Base-by-base conservation (phyloP, 2,797 vertebrate genomes). In the Lithobates pipiens region DNA sequence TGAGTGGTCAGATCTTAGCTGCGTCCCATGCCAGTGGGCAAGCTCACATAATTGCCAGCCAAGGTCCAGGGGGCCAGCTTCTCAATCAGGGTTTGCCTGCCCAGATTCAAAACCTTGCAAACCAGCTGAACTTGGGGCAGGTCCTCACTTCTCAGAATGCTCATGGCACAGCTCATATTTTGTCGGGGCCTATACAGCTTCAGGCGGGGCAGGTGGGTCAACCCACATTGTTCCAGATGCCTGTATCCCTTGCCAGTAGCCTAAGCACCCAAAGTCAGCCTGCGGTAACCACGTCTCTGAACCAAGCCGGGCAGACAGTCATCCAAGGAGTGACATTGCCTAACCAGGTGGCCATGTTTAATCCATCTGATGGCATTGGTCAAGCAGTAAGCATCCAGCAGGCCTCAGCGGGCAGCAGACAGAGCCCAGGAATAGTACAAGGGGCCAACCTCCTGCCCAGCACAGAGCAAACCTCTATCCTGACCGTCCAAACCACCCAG, bases 191-290 rank as follows among this genome's bases (percentile, higher is more conserved):
- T 86, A 97, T 98, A 86, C 97, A 98, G 90, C 94, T 97, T 25
- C 97, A 97, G 84, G 89, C 96, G 0, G 97, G 98, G 70, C 97
- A 98, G 86, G 97, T 97, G 89, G 97, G 95, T 0, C 96, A 96
- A 7, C 95, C 95, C 0, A 94, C 97, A 0, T 94, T 99, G 4
- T 99, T 99, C 94, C 98, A 99, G 92, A 98, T 99, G 98, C 97
- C 98, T 0, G 97, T 99, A 1, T 96, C 97, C 0, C 68, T 98
- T 88, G 93, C 96, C 0, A 94, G 97, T 82, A 93, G 94, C 77
- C 89, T 92, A 84, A 96, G 95, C 88, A 94, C 95, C 0, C 97
- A 97, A 89, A 96, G 94, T 76, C 96, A 97, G 74, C 92, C 96
- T 0, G 84, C 91, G 0, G 91, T 88, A 0, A 91, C 95, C 0